phyloP scores from a whole-genome alignment of 2,888 invertebrate species.

The Rhagonycha fulva region DNA sequence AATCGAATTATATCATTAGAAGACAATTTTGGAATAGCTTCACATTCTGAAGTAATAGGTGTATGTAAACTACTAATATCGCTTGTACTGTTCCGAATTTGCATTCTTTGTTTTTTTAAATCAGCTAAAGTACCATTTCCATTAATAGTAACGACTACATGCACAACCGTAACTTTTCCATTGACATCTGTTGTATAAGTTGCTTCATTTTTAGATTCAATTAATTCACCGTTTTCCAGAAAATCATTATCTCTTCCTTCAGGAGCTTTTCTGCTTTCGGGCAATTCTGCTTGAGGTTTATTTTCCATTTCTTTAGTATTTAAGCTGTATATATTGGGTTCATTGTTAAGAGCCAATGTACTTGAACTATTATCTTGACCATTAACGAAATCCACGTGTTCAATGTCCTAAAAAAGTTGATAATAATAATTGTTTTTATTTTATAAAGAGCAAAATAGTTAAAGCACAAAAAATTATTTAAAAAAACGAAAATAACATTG shows the following conservation, averaged over 20 bases:
- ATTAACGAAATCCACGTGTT: neutral
- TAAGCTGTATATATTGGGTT: neutral
- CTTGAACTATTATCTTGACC: neutral
- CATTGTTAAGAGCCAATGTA: neutral
- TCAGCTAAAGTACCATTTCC: conserved; percentile 83
- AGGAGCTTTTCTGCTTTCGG: conserved; percentile 67
- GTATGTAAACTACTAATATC: conserved; percentile 50
- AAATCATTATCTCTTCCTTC: conserved; percentile 83
- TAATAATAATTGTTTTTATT: too few species aligned
- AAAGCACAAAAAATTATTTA: too few species aligned
- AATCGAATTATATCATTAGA: conserved; percentile 63
- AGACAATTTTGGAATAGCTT: conserved; percentile 55
- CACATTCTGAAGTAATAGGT: conserved; percentile 54
- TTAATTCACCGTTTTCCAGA: conserved; percentile 64
- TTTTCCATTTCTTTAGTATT: neutral
- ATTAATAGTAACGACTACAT: conserved; percentile 78
- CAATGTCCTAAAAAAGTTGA: neutral
- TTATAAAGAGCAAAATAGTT: too few species aligned
- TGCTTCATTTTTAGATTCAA: conserved; percentile 61
- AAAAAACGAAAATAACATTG: too few species aligned
- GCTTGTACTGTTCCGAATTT: conserved; percentile 72
- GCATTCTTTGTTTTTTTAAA: conserved; percentile 89
- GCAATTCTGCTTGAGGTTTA: conserved; percentile 1
- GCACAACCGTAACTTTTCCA: conserved; percentile 53
- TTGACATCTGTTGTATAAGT: conserved; percentile 74